Percentiles rank a stretch among this genome's conserved stretches.
phyloP scores from a whole-genome alignment of 2,797 vertebrate genomes.

The Poeciliopsis gracilis region DNA sequence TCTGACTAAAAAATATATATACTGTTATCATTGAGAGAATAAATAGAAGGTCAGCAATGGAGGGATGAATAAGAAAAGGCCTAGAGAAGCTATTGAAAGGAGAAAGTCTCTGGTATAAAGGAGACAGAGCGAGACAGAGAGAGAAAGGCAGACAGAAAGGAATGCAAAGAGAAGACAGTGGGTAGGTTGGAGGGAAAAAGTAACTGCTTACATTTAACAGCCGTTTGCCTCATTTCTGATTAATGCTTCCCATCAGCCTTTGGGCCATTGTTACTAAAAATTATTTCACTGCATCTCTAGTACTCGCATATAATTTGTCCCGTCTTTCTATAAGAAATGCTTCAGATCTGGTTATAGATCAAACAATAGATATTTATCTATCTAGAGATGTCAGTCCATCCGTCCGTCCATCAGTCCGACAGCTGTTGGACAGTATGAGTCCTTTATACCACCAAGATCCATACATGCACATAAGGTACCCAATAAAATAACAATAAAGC shows the following conservation, averaged over 20 bases:
- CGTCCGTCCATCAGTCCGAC: too few relatives aligned
- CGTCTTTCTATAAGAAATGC: constrained; percentile 36
- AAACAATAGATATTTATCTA: not conserved
- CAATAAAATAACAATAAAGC: too few relatives aligned
- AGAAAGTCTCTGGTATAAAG: constrained; percentile 23
- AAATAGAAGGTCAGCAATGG: not conserved
- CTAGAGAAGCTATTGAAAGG: constrained; percentile 11
- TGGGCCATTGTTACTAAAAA: constrained; percentile 64
- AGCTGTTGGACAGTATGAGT: too few relatives aligned
- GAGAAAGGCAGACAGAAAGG: constrained; percentile 39
- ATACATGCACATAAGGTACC: too few relatives aligned
- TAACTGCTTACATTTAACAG: constrained; percentile 71
- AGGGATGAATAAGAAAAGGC: not conserved
- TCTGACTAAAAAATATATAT: constrained; percentile 30
- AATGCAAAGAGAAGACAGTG: not conserved
- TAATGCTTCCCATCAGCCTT: constrained; percentile 75
- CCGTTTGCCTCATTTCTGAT: constrained; percentile 75
- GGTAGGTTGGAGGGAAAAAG: not conserved
- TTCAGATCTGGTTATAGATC: constrained; percentile 12
- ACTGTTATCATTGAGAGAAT: constrained; percentile 27
- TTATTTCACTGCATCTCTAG: constrained; percentile 55
- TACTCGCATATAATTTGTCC: constrained; percentile 36
- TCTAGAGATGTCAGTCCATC: too few relatives aligned
- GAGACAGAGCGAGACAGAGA: constrained; percentile 19
- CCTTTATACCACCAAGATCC: too few relatives aligned